A percentile compares a stretch with the other conserved stretches of the same genome.
These are phyloP conservation scores for Oplegnathus fasciatus DNA, from an alignment of 2,113 vertebrate genomes.

Conservation along the genomic window DNA sequence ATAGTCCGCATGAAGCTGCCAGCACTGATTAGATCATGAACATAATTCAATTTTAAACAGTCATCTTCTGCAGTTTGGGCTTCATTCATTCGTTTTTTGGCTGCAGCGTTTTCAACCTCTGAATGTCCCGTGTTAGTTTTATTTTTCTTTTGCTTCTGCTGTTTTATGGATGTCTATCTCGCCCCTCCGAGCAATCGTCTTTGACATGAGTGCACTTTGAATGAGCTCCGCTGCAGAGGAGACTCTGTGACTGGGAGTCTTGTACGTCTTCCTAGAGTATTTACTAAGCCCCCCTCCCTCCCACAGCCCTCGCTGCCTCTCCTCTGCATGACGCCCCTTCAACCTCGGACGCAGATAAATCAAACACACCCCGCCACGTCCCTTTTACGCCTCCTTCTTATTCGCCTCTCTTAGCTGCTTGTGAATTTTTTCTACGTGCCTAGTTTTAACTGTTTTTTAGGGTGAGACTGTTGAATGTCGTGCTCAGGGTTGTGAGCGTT, in stretches of 20 bases:
- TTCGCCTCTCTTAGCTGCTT: constrained; percentile 37
- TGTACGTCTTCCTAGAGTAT: constrained; percentile 57
- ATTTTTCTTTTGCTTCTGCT: constrained; percentile 49
- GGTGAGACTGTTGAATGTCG: constrained; percentile 75
- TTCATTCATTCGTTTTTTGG: background rate
- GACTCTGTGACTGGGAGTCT: constrained; percentile 31
- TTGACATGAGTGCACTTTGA: constrained; percentile 74
- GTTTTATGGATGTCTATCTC: constrained; percentile 33
- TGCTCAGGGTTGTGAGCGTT: constrained; percentile 71
- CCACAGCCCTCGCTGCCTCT: background rate
- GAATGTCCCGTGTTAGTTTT: constrained; percentile 35
- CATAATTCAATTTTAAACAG: constrained; percentile 42
- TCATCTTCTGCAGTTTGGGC: constrained; percentile 27
- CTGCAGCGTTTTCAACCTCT: constrained; percentile 61
- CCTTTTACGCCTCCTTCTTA: background rate
- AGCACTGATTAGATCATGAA: constrained; percentile 48
- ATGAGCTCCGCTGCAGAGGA: constrained; percentile 47
- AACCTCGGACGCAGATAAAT: background rate
- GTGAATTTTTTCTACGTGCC: constrained; percentile 65
- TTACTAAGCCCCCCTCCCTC: background rate
- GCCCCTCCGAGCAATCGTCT: constrained; percentile 45
- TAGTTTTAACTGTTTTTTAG: constrained; percentile 57
- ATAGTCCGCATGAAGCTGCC: constrained; percentile 39
- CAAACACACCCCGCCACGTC: background rate
- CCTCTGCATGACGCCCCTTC: background rate